Base-by-base conservation (phyloP, 2,888 invertebrate genomes). In the Allophyes oxyacanthae region DNA sequence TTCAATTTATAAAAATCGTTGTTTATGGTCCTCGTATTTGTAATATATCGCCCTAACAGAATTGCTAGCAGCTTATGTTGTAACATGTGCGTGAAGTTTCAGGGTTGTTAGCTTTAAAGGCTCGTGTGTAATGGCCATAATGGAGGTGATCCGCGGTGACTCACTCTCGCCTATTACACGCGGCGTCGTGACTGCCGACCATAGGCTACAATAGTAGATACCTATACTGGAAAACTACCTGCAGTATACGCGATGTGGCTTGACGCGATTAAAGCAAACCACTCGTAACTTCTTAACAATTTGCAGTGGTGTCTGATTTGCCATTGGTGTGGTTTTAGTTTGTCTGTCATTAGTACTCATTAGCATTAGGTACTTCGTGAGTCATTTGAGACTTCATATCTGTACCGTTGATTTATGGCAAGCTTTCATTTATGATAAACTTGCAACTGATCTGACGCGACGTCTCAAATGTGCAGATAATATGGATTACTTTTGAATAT, bases 51-150 rank as follows among this genome's bases (percentile, higher is more conserved):
- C n/a, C 5, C 9, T 32, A 2, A 10, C 4, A 20, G 20, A 20
- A 20, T 4, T 20, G 20, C 20, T 20, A 20, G 20, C 28, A 8
- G 8, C 1, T 28, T 6, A 8, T n/a, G 5, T 6, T 48, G 11
- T 6, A 50, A 45, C 30, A 30, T 34, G 45, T 38, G 45, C 66
- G 66, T 66, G 66, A 14, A 28, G 11, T 30, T 61, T 46, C 53
- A 46, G 46, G 67, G 60, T 59, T 30, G 51, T n/a, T n/a, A n/a
- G n/a, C 49, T 57, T 48, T 28, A 26, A 37, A 40, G 37, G 40
- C 44, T 65, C 20, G 38, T 38, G 45, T 48, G 46, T 59, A 50
- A 45, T 65, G 49, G 41, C 26, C 11, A 38, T 46, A 59, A 34
- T 38, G 46, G 25, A 32, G 30, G 33, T 33, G 14, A 25, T 9